Evolutionary conservation across 2,797 vertebrate genomes (phyloP).

Genomic region (Lophius americanus): DNA sequence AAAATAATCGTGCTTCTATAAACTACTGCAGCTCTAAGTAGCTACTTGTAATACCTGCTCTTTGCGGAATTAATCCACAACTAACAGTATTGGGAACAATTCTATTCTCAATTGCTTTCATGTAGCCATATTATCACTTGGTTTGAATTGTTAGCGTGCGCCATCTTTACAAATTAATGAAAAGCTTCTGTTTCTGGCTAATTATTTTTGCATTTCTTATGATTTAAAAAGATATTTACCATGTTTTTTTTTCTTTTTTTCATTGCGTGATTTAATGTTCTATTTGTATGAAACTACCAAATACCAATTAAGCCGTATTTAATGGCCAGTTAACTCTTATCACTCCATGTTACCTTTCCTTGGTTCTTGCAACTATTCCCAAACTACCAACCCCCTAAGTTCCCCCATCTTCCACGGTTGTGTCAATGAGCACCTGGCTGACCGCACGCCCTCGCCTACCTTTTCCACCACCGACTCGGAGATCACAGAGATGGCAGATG

Average conservation of each 20-base stretch:
- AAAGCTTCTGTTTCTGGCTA: neutral
- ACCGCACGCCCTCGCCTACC: conserved; percentile 98
- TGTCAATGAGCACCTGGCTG: conserved; percentile 95
- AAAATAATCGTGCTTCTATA: conserved; percentile 40
- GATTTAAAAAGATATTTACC: neutral
- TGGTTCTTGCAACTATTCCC: conserved; percentile 50
- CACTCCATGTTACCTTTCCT: conserved; percentile 52
- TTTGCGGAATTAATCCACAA: conserved; percentile 39
- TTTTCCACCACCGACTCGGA: conserved; percentile 99
- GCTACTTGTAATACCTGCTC: conserved; percentile 47
- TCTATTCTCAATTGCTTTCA: conserved; percentile 4
- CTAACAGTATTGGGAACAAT: neutral
- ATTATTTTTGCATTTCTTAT: neutral
- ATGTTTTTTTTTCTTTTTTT: neutral
- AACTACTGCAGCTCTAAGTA: conserved; percentile 37
- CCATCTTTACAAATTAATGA: neutral
- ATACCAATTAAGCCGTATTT: conserved; percentile 12
- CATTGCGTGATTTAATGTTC: neutral
- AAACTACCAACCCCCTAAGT: conserved; percentile 76
- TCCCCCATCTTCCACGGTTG: conserved; percentile 99
- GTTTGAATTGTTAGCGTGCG: neutral
- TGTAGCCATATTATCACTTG: neutral
- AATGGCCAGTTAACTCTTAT: conserved; percentile 46
- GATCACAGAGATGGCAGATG: conserved; percentile 98
- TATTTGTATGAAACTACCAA: conserved; percentile 10